These are phyloP conservation scores for Coturnix japonica DNA, from an alignment of 2,113 vertebrate species.

Conservation along the genomic window DNA sequence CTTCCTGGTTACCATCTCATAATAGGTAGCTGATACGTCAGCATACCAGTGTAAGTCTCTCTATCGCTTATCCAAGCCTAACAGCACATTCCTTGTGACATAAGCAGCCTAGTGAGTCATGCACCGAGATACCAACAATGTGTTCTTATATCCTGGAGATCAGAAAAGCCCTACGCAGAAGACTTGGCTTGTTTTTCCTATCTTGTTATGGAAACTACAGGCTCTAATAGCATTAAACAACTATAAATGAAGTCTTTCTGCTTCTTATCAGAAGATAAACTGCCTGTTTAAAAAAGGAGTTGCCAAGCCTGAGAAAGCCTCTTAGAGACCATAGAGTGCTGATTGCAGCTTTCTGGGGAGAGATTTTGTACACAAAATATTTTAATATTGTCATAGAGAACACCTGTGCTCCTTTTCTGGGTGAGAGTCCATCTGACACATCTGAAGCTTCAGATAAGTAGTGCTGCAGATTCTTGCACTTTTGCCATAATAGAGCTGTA, in stretches of 20 bases:
- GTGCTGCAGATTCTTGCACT: background rate
- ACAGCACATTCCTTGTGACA: slow-evolving; percentile 1
- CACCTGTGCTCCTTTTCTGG: background rate
- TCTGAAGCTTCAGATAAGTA: background rate
- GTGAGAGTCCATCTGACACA: background rate
- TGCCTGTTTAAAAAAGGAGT: slow-evolving; percentile 58
- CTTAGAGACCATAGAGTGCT: slow-evolving; percentile 2
- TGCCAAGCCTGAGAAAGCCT: slow-evolving; percentile 8
- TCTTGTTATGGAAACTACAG: slow-evolving; percentile 41
- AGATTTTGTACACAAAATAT: background rate
- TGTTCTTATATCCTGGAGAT: slow-evolving; percentile 46
- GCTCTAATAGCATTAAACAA: background rate
- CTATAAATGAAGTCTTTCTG: slow-evolving; percentile 49
- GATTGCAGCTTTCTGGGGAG: slow-evolving; percentile 3
- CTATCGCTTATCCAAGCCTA: slow-evolving; percentile 1
- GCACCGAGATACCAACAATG: slow-evolving; percentile 53
- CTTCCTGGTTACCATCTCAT: background rate
- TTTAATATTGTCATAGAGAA: background rate
- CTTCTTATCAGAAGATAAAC: slow-evolving; percentile 61
- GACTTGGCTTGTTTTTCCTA: slow-evolving; percentile 30
- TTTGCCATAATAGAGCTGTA: background rate
- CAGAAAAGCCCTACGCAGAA: slow-evolving; percentile 49
- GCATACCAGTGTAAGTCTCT: slow-evolving; percentile 42
- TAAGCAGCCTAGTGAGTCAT: slow-evolving; percentile 69
- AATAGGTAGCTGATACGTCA: background rate